Evolutionary conservation across 2,797 vertebrate species (phyloP), one percentile per base, ranked within the genome.

Genomic region (Eutrigla gurnardus): DNA sequence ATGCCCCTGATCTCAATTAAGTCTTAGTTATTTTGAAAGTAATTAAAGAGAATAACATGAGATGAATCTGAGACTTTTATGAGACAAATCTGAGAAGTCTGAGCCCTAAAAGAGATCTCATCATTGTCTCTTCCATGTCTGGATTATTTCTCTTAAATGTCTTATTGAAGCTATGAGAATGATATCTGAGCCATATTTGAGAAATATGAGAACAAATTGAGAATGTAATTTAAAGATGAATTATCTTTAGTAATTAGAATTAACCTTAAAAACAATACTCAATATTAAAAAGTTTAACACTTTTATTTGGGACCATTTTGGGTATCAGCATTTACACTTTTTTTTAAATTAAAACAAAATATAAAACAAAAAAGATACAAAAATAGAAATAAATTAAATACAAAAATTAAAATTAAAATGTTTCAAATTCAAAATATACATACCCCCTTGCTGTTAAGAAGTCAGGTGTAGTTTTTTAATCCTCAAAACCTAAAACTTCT

Each of bases 1-100:
- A 5, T 39, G 8, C 37, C 37, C 37, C 37, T 39, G 37, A 39
- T 39, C 8, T 39, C 37, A 39, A 39, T 5, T 39, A 39, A 3
- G 8, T 65, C 63, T 61, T 61, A 3, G 55, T 61, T 54, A 61
- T 66, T 59, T 43, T 39, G 42, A 43, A 43, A 25, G 14, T 25
- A 49, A 75, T 60, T 59, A 58, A 67, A 55, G 57, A 61, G 43
- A 25, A 15, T 49, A 47, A 36, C 39, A 36, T 54, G 55, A 68
- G 53, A 54, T 54, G 53, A 54, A 54, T 35, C 12, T 33, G 52
- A 35, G 32, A 54, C 33, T n/a, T 49, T 69, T 33, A 69, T 76
- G 50, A 57, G 42, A 58, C 43, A 77, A 77, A 57, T 65, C 60
- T 70, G 60, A 77, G 52, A 65, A 49, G 66, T 58, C 64, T 77